These are phyloP conservation scores for Zeuzera pyrina DNA, from an alignment of 2,888 invertebrate genomes.

Conservation along the genomic window DNA sequence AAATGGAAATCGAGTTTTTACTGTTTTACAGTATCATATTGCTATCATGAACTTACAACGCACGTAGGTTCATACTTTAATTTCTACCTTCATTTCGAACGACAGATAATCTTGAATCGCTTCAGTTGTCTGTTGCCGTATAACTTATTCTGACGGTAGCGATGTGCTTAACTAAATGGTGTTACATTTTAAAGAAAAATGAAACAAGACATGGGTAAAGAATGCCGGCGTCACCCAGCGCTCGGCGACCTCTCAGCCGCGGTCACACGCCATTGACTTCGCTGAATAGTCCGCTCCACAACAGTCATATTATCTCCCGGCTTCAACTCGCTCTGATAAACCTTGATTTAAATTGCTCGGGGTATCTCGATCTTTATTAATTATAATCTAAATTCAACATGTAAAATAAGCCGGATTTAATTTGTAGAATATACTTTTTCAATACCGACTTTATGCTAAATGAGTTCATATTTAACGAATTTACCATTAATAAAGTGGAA, in stretches of 20 bases:
- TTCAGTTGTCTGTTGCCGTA: too few species aligned
- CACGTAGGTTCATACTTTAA: too few species aligned
- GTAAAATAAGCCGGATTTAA: too few species aligned
- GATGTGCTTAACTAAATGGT: slow-evolving; percentile 2
- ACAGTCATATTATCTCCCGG: slow-evolving; percentile 47
- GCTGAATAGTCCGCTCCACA: slow-evolving; percentile 52
- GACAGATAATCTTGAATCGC: too few species aligned
- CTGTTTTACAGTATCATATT: too few species aligned
- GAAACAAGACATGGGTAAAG: slow-evolving; percentile 50
- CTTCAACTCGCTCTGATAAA: slow-evolving; percentile 30
- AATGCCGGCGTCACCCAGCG: slow-evolving; percentile 56
- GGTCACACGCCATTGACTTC: slow-evolving; percentile 69
- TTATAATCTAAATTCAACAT: too few species aligned
- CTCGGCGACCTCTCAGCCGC: slow-evolving; percentile 50
- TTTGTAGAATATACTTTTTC: too few species aligned
- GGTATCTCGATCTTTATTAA: slow-evolving; percentile 32
- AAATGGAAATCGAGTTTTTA: slow-evolving; percentile 42
- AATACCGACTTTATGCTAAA: too few species aligned
- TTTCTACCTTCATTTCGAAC: too few species aligned
- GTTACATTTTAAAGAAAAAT: slow-evolving; percentile 31
- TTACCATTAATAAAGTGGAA: slow-evolving; percentile 7
- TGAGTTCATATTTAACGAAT: too few species aligned
- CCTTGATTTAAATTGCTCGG: slow-evolving; percentile 37
- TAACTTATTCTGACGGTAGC: background rate
- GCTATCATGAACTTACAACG: too few species aligned